Base-by-base conservation (phyloP, 2,888 invertebrate species). In the Linyphia triangularis region DNA sequence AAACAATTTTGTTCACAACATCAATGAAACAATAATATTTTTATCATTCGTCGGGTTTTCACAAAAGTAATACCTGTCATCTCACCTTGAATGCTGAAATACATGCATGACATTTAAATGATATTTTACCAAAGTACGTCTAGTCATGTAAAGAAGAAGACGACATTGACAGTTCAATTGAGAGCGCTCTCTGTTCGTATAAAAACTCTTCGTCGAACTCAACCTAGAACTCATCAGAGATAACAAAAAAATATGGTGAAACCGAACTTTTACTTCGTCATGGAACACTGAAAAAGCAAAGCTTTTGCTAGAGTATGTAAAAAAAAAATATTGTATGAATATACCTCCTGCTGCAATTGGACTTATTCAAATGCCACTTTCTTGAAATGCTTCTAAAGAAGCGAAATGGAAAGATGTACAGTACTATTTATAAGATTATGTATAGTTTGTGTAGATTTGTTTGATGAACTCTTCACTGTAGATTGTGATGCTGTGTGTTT, bases 391-490 rank as follows among this genome's bases (percentile, higher is more conserved):
- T 81, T 81, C 81, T n/a, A 33, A 16, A 28, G 69, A 79, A 79
- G 79, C 22, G 16, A 19, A 24, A 28, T 72, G 72, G 40, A 63
- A 63, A 63, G 63, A 33, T 83, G 83, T 83, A 77, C 69, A 88
- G 82, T 77, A 69, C 40, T 59, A 88, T 88, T 88, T 88, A 82
- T 88, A 83, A 88, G 43, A 61, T 83, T 77, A 19, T 77, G 83
- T 77, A 82, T 88, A 88, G 77, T 88, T 81, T 43, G 43, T 88
- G 83, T 88, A 77, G 77, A 83, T 83, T 88, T 83, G 82, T 83
- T 88, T 69, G 57, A 75, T 43, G 59, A 61, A 40, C 51, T 85
- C 61, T 85, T 61, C 65, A 70, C 43, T 85, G 86, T 86, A 86
- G 86, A 72, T 67, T 59, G 85, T 85, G 79, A 51, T 79, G 72